These are phyloP conservation scores for Zaprionus lineosus DNA, from an alignment of 2,888 invertebrate genomes.

Conservation along the genomic window DNA sequence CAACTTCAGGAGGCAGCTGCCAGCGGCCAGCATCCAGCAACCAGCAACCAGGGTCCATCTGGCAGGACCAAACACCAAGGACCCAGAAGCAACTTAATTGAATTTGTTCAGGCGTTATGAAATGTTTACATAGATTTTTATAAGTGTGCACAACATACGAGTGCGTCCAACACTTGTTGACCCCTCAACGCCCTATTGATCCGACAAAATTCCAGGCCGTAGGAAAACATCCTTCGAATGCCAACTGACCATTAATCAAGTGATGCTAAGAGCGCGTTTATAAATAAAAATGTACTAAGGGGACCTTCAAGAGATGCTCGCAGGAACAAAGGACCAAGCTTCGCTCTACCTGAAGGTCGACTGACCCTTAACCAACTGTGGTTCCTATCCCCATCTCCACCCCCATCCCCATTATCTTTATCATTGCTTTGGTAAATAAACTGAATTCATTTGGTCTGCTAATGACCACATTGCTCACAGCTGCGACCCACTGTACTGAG, in stretches of 20 bases:
- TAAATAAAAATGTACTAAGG: no score
- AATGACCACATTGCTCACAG: slow-evolving; percentile 19
- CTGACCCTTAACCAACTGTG: no score
- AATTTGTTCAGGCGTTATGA: slow-evolving; percentile 73
- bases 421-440: slow-evolving; percentile 10
- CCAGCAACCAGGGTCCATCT: neutral
- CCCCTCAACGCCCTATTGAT: no score
- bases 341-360: no score
- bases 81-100: slow-evolving; percentile 59
- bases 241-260: slow-evolving; percentile 34
- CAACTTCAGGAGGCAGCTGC: slow-evolving; percentile 11
- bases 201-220: no score
- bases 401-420: slow-evolving; percentile 2
- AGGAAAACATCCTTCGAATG: no score
- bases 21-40: neutral
- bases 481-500: slow-evolving; percentile 9
- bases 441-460: slow-evolving; percentile 23
- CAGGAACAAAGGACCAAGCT: no score
- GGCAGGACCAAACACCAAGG: neutral
- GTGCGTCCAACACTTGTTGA: slow-evolving; percentile 37
- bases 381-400: neutral
- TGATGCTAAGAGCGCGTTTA: slow-evolving; percentile 20
- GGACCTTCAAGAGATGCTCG: no score
- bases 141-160: slow-evolving; percentile 25
- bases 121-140: slow-evolving; percentile 48